Base-by-base conservation (phyloP, 37 sponge, comb jelly and placozoan genomes). In the Eunapius fragilis region DNA sequence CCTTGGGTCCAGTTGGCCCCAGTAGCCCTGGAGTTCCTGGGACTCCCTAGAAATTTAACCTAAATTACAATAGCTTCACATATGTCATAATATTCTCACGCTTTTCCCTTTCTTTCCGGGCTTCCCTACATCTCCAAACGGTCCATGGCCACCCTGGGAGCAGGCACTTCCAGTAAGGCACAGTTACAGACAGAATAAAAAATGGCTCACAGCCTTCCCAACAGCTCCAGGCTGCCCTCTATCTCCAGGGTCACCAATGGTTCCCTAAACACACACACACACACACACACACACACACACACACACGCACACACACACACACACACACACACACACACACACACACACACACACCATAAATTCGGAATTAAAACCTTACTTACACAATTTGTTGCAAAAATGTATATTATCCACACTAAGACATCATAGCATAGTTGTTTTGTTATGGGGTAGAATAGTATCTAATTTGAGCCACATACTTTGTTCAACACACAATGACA, bases 131-230 rank as follows among this genome's bases (percentile, higher is more conserved):
- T 84, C 79, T 37, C 92, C 88, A 80, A 68, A 84, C 0, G 77
- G 68, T 14, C 92, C 92, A 24, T 69, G 88, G 26, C 84, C 85
- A 72, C 92, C 92, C 91, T 91, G 74, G 14, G 6, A 33, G 22
- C 32, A 31, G 25, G 49, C 58, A 34, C 32, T 11, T 32, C 23
- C 75, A 75, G 32, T 75, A 58, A 0, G 17, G 58, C 58, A 58
- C 14, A 17, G 58, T 10, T 58, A 58, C 58, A 58, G 14, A n/a
- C n/a, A n/a, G n/a, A n/a, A n/a, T n/a, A n/a, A n/a, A n/a, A 41
- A 41, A 26, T 7, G 9, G 31, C 68, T 69, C 34, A 81, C 82
- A 31, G 27, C 26, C 12, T 35, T 35, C 70, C 82, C 82, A 38
- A 14, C 36, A 6, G 82, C 25, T 69, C 82, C 82, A 33, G 70